phyloP scores from a whole-genome alignment of 1,140 invertebrate genomes.

The Periplaneta americana region DNA sequence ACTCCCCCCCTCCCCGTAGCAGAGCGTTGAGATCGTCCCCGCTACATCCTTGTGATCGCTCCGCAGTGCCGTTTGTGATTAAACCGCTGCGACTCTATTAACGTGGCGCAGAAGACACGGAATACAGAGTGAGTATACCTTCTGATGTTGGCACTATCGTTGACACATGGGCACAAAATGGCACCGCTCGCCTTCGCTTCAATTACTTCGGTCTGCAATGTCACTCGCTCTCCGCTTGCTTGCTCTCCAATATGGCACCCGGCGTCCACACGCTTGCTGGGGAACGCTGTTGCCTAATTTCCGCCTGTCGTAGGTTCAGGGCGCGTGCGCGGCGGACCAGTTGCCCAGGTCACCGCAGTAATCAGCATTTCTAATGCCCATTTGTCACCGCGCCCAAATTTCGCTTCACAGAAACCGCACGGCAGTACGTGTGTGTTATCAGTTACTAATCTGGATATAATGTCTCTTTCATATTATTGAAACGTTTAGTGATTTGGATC shows the following conservation, averaged over 20 bases:
- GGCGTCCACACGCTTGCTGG: no score
- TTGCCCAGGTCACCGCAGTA: no score
- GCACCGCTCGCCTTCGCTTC: not conserved
- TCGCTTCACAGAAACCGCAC: no score
- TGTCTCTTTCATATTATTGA: no score
- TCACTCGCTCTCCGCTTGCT: not conserved
- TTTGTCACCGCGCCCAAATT: no score
- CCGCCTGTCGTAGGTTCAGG: no score
- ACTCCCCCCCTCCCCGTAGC: not conserved
- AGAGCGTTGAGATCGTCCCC: not conserved
- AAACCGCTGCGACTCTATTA: not conserved
- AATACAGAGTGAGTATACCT: not conserved
- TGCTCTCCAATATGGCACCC: not conserved
- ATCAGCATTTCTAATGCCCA: no score
- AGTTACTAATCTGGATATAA: no score
- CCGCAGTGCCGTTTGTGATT: not conserved
- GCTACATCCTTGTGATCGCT: not conserved
- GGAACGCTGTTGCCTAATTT: no score
- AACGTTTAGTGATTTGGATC: no score
- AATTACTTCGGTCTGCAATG: not conserved
- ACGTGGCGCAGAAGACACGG: not conserved
- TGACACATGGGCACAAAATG: not conserved
- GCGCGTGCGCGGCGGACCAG: no score
- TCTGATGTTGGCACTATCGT: not conserved
- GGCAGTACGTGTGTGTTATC: no score